phyloP scores from a whole-genome alignment of 2,113 vertebrate genomes.

The Esox niger region DNA sequence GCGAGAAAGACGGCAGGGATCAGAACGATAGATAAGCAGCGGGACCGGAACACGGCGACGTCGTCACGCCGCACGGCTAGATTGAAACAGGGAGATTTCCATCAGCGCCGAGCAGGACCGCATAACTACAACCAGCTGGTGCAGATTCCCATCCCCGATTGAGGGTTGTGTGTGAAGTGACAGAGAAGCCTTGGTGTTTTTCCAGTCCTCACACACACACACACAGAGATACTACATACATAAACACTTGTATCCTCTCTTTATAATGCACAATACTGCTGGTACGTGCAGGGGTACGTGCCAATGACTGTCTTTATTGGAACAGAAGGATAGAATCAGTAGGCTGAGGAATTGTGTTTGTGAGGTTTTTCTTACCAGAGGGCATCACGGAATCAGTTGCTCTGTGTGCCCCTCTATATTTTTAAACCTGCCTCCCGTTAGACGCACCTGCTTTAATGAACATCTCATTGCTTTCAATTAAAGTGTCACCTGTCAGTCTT shows the following conservation, averaged over 20 bases:
- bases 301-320: background rate
- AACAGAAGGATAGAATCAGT: background rate
- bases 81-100: slow-evolving; percentile 46
- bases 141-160: slow-evolving; percentile 35
- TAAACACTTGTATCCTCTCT: background rate
- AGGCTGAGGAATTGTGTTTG: background rate
- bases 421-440: background rate
- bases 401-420: background rate
- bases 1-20: background rate
- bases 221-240: background rate
- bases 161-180: background rate
- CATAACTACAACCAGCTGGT: slow-evolving; percentile 11
- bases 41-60: slow-evolving; percentile 20
- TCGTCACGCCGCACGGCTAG: slow-evolving; percentile 13
- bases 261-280: background rate
- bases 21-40: slow-evolving; percentile 38
- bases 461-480: slow-evolving; percentile 62
- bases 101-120: slow-evolving; percentile 16
- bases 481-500: slow-evolving; percentile 66
- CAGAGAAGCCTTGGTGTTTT: slow-evolving; percentile 1
- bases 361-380: background rate
- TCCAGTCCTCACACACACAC: slow-evolving; percentile 5
- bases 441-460: slow-evolving; percentile 41
- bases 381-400: background rate
- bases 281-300: background rate